Conservation (phyloP, 2,113 vertebrate species). For the Thunnus thynnus region DNA sequence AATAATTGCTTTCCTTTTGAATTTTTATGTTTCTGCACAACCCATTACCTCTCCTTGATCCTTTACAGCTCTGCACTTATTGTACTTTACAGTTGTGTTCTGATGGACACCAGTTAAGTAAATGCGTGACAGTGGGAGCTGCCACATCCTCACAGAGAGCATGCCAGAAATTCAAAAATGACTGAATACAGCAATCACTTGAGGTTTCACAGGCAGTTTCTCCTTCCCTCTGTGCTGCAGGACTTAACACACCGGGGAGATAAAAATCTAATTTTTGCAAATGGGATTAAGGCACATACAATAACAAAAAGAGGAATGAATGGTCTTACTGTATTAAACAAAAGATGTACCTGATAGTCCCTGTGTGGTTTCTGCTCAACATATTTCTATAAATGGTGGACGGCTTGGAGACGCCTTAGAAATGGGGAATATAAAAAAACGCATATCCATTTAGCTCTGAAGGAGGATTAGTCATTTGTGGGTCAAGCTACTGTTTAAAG, state of each 20-base stretch:
- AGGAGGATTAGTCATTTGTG: slow-evolving; percentile 68
- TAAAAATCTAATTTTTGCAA: slow-evolving; percentile 74
- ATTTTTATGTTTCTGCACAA: slow-evolving; percentile 18
- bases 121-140: slow-evolving; percentile 67
- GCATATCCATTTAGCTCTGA: slow-evolving; percentile 63
- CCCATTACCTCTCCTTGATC: slow-evolving; percentile 29
- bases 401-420: slow-evolving; percentile 55
- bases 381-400: slow-evolving; percentile 72
- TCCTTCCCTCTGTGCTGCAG: slow-evolving; percentile 30
- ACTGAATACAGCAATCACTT: slow-evolving; percentile 64
- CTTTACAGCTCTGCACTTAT: slow-evolving; percentile 31
- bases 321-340: slow-evolving; percentile 68
- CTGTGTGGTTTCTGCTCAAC: slow-evolving; percentile 67
- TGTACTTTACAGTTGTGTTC: slow-evolving; percentile 27
- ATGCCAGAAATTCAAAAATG: slow-evolving; percentile 65
- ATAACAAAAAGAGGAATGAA: slow-evolving; percentile 75
- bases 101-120: slow-evolving; percentile 63
- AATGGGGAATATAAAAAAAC: slow-evolving; percentile 48
- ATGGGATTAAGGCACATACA: slow-evolving; percentile 73
- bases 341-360: slow-evolving; percentile 74
- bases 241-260: slow-evolving; percentile 56
- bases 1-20: slow-evolving; percentile 7
- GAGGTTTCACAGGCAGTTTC: slow-evolving; percentile 70
- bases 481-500: slow-evolving; percentile 64
- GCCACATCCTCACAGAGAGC: slow-evolving; percentile 55